Evolutionary conservation across 2,797 vertebrate species (phyloP), one percentile per base, ranked within the genome.

Genomic region (Enteromius treurensis): DNA sequence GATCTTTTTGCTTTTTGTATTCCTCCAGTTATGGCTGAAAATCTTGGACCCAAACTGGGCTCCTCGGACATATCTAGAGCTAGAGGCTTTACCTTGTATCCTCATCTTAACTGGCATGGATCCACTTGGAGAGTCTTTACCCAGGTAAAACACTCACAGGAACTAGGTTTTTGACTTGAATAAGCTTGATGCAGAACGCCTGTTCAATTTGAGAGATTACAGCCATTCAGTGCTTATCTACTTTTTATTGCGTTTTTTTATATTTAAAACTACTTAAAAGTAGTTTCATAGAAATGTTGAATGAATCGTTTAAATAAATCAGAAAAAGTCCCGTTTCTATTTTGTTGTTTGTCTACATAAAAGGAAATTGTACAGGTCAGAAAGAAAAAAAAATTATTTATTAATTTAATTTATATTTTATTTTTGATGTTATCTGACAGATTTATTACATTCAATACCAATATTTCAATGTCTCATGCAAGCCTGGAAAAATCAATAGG

Each of bases 31-130:
- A 34, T 99, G 98, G 98, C 94, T 98, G 83, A 97, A 97, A 89
- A 96, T 97, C 49, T 95, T 97, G 58, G 97, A 98, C 71, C 93
- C 94, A 1, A 94, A 97, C 60, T 99, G 98, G 98, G 92, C 93
- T 78, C 98, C 98, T 79, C 95, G 90, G 73, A 98, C 97, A 0
- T 99, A 98, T 91, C 88, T 99, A 90, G 97, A 98, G 88, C 84
- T 99, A 87, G 98, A 99, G 90, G 97, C 97, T 34, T 94, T 99
- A 85, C 97, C 98, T 29, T 99, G 98, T 89, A 97, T 99, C 90
- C 93, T 99, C 51, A 98, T 99, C 89, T 94, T 97, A 82, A 97
- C 97, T 64, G 98, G 98, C 80, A 93, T 96, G 85, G 97, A 98
- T 86, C 98, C 97, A 0, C 96, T 96, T 1, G 98, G 98, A 40